phyloP scores from a whole-genome alignment of 2,113 vertebrate genomes.

The Sitta europaea region DNA sequence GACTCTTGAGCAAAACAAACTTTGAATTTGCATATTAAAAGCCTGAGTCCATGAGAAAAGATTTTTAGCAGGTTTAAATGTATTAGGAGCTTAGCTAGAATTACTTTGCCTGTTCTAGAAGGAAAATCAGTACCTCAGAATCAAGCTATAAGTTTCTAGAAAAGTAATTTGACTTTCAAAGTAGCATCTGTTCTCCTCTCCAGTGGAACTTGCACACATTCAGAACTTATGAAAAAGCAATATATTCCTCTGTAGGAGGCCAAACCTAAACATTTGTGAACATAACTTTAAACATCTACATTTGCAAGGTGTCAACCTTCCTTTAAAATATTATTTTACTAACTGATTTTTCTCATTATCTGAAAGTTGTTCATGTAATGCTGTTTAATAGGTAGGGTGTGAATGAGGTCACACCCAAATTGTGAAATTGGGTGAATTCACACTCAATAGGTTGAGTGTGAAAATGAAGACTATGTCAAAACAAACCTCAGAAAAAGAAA shows the following conservation, averaged over 20 bases:
- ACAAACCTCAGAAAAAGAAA: neutral
- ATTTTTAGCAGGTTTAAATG: neutral
- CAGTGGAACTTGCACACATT: neutral
- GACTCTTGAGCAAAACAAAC: neutral
- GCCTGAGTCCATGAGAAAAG: neutral
- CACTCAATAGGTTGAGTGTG: neutral
- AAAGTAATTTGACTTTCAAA: neutral
- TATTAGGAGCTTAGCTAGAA: neutral
- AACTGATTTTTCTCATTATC: neutral
- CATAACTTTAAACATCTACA: neutral
- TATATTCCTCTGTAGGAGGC: neutral
- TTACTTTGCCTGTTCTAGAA: neutral
- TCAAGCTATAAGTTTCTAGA: neutral
- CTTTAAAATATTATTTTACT: neutral
- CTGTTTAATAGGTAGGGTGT: neutral
- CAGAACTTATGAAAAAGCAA: neutral
- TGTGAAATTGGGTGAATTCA: neutral
- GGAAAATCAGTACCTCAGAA: neutral
- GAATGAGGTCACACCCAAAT: neutral
- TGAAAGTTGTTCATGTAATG: neutral
- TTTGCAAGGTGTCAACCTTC: neutral
- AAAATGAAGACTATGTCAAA: neutral
- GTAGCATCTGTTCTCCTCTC: neutral
- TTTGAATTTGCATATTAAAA: neutral
- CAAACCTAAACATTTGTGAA: neutral